Evolutionary conservation across 2,113 vertebrate species (phyloP).

Genomic region (Cricetomys ansorgei): DNA sequence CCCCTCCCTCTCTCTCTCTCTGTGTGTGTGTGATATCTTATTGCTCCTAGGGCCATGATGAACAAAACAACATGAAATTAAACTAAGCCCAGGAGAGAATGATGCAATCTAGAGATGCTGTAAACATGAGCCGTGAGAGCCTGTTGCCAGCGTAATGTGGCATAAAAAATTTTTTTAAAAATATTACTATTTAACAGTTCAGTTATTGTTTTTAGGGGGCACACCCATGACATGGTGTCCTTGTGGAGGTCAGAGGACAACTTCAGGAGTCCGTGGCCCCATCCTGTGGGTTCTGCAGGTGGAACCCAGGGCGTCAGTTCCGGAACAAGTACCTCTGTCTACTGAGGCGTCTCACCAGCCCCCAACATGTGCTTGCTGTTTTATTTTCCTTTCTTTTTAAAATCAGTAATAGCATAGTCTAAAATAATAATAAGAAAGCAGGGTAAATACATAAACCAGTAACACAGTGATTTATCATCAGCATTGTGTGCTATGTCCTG

Average conservation of each 20-base stretch:
- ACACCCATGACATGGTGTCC: not conserved
- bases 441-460: not conserved
- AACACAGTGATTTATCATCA: no score
- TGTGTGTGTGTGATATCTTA: not conserved
- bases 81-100: conserved; percentile 13
- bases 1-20: not conserved
- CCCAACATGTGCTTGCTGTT: not conserved
- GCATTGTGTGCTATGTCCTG: not conserved
- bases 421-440: not conserved
- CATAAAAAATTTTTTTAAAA: not conserved
- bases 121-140: not conserved
- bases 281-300: no score
- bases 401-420: not conserved
- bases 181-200: no score
- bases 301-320: not conserved
- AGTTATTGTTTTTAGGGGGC: not conserved
- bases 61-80: conserved; percentile 13
- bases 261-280: not conserved
- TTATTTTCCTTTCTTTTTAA: not conserved
- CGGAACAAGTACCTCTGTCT: not conserved
- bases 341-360: not conserved
- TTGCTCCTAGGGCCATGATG: not conserved
- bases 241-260: not conserved
- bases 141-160: not conserved
- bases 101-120: not conserved